phyloP scores from a whole-genome alignment of 2,113 vertebrate genomes.

The Ploceus nigricollis region DNA sequence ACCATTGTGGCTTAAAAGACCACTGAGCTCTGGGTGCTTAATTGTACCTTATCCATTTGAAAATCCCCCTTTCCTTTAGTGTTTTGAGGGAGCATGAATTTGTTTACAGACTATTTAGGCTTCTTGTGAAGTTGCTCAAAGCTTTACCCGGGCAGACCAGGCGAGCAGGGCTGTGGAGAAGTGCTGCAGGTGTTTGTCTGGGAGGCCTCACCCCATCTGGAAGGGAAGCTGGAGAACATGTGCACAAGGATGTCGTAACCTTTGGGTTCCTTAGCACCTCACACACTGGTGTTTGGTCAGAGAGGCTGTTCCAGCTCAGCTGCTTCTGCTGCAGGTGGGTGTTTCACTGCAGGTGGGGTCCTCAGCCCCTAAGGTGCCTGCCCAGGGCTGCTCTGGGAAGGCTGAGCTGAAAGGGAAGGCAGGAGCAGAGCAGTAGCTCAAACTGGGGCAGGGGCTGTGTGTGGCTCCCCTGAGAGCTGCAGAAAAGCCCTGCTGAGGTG shows the following conservation, averaged over 20 bases:
- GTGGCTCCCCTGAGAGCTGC: neutral
- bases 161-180: neutral
- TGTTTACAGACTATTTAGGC: neutral
- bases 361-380: rapidly evolving
- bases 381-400: neutral
- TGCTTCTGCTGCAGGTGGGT: neutral
- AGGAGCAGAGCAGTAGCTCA: neutral
- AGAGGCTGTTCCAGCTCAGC: neutral
- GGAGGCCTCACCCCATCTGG: neutral
- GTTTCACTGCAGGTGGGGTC: neutral
- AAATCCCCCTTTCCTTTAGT: neutral
- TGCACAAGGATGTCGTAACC: neutral
- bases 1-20: neutral
- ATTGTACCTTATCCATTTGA: neutral
- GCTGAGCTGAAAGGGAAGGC: neutral
- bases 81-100: neutral
- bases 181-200: neutral
- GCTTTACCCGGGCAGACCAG: neutral
- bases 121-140: neutral
- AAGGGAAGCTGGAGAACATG: neutral
- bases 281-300: neutral
- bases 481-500: neutral
- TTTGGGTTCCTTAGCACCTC: neutral
- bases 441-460: neutral
- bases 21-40: neutral